These are phyloP conservation scores for Athetis lepigone DNA, from an alignment of 2,888 invertebrate genomes.

Conservation along the genomic window DNA sequence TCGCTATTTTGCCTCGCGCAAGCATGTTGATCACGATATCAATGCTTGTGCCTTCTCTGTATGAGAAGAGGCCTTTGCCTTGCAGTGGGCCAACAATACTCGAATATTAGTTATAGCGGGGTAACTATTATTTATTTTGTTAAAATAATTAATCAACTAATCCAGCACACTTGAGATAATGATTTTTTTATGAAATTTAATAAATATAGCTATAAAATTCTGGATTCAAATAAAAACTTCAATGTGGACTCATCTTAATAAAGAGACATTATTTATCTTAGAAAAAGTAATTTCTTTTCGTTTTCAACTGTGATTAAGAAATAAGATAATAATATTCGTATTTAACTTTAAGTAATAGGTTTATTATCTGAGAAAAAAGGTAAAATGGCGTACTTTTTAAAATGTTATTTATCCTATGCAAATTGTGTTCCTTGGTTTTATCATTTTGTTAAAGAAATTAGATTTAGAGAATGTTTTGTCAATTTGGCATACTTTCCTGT, in stretches of 20 bases:
- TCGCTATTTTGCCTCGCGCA: too few species aligned
- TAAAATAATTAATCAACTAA: too few species aligned
- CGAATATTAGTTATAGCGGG: too few species aligned
- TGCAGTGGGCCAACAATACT: too few species aligned
- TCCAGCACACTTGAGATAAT: too few species aligned
- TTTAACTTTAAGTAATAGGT: constrained; percentile 43
- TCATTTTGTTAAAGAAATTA: background rate
- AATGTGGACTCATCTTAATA: constrained; percentile 14
- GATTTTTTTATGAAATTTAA: too few species aligned
- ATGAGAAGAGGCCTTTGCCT: too few species aligned
- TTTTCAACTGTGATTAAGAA: constrained; percentile 33
- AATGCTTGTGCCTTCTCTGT: too few species aligned
- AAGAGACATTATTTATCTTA: constrained; percentile 36
- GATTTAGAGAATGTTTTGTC: background rate
- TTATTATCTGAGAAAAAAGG: constrained; percentile 16
- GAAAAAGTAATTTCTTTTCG: constrained; percentile 35
- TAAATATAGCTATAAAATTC: too few species aligned
- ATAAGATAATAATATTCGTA: constrained; percentile 41
- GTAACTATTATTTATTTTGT: too few species aligned
- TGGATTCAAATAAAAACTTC: background rate
- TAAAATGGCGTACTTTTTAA: constrained; percentile 22
- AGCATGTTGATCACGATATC: too few species aligned
- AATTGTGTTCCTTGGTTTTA: constrained; percentile 14
- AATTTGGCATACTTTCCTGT: background rate
- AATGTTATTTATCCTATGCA: constrained; percentile 18